Evolutionary conservation across 2,888 invertebrate species (phyloP), one percentile per base, ranked within the genome.

Genomic region (Branchipolynoe longqiensis): DNA sequence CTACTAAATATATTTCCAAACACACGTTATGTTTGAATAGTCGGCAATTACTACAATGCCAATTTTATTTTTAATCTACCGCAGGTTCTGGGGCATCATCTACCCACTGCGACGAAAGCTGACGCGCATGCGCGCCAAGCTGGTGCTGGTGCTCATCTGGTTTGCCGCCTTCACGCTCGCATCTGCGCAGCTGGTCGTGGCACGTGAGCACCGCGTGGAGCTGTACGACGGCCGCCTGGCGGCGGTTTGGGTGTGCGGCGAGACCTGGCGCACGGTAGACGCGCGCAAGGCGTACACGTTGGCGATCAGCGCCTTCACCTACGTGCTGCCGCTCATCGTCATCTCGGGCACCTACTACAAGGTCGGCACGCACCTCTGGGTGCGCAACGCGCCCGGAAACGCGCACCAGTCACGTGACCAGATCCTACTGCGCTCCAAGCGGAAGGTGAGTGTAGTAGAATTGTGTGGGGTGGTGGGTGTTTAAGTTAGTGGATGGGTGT

Each of bases 291-390:
- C 62, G 2, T 84, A 84, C 36, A 84, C 84, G 14, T 48, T 84
- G 54, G 18, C 48, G 22, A 56, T 84, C 6, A 14, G 31, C 3
- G 36, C 41, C n/a, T 31, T 84, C 28, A 84, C 84, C 48, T 84
- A 84, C 69, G 40, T 33, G 18, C 22, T 69, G 14, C 84, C 84
- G 0, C 36, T 84, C 22, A 12, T 48, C 22, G 69, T 84, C 2
- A 33, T 84, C 22, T 33, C 69, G 22, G 48, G 69, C 69, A 84
- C 84, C 33, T 84, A 84, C 54, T 84, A 84, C 48, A 64, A 54
- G 31, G 58, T 84, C 3, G 64, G 84, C 40, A 28, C 38, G 31
- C 69, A 48, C 22, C 56, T 84, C 12, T 84, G 84, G 84, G 56
- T 36, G 33, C 28, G 84, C 3, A 54, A 31, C 18, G 56, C 84